Conservation (phyloP, 2,113 vertebrate species). For the Pomatostomus ruficeps region DNA sequence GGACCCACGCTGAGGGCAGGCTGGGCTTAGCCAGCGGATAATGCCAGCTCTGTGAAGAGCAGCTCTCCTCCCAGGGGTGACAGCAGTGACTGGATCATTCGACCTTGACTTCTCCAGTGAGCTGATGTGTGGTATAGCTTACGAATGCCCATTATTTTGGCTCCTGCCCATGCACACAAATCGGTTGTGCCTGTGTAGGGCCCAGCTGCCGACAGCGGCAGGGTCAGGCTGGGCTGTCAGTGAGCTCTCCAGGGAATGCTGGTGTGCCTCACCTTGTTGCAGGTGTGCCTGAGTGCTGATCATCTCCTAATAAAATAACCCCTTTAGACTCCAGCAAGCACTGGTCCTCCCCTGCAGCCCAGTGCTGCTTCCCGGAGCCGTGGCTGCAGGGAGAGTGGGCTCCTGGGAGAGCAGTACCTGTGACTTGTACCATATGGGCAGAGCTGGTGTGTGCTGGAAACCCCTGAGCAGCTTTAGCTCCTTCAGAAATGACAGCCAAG, state of each 20-base stretch:
- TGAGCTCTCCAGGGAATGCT: not conserved
- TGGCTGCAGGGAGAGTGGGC: not conserved
- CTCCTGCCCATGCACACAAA: not conserved
- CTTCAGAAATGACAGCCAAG: not conserved
- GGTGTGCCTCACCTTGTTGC: not conserved
- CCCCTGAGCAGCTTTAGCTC: not conserved
- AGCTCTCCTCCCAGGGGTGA: constrained; percentile 28
- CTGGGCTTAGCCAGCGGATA: constrained; percentile 9
- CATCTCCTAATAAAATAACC: not conserved
- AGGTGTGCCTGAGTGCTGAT: not conserved
- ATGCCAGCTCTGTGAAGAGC: not conserved
- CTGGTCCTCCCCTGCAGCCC: not conserved
- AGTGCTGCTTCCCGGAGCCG: not conserved
- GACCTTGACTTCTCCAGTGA: constrained; percentile 1
- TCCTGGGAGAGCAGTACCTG: not conserved
- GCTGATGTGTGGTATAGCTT: not conserved
- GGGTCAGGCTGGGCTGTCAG: not conserved
- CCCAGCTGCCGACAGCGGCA: not conserved
- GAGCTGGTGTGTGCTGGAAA: not conserved
- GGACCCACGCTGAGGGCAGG: constrained; percentile 7
- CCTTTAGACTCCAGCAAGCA: not conserved
- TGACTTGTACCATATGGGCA: not conserved
- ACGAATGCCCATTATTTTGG: not conserved
- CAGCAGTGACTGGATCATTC: not conserved
- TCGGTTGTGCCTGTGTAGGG: not conserved